Base-by-base conservation (phyloP, 2,797 vertebrate species). In the Pseudochromis fuscus region DNA sequence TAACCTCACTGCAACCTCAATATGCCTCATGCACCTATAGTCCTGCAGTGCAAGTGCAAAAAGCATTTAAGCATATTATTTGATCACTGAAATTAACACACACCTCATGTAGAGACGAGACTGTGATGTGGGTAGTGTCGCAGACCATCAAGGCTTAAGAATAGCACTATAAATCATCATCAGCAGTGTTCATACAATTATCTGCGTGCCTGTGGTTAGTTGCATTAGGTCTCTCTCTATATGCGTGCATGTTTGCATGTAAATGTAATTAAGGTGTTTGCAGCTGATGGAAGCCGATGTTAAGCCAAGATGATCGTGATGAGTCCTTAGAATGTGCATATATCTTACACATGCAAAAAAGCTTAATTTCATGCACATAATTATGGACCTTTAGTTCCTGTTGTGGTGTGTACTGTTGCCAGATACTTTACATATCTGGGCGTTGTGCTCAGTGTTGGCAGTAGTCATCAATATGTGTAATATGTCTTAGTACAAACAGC, bases 261-360 rank as follows among this genome's bases (percentile, higher is more conserved):
- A 64, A 77, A 81, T 79, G 60, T 77, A 38, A 82, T 84, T 75
- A 72, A 60, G 40, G 31, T 56, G 23, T 61, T 67, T 63, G 53
- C 50, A 33, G 52, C 59, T 48, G 69, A 72, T 67, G 62, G 59
- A 56, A 62, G 31, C 40, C 4, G 13, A 62, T 51, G 44, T 4
- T 56, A 45, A 67, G 19, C 58, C 49, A 67, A 71, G 51, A 64
- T 62, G 59, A 77, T 73, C 42, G 35, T 15, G 12, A 60, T 40
- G 28, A 62, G 59, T 56, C 53, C 63, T 55, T 25, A 63, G 19
- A 38, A 38, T 68, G 50, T 72, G 77, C 46, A 59, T 73, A 51
- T 33, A 33, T 76, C 59, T 67, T 19, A 27, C 18, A 66, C 46
- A 69, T 56, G 15, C 25, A 31, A 31, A 30, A 21, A 11, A 63